Conservation (phyloP, 1,140 invertebrate species). For the Oryzaephilus surinamensis region DNA sequence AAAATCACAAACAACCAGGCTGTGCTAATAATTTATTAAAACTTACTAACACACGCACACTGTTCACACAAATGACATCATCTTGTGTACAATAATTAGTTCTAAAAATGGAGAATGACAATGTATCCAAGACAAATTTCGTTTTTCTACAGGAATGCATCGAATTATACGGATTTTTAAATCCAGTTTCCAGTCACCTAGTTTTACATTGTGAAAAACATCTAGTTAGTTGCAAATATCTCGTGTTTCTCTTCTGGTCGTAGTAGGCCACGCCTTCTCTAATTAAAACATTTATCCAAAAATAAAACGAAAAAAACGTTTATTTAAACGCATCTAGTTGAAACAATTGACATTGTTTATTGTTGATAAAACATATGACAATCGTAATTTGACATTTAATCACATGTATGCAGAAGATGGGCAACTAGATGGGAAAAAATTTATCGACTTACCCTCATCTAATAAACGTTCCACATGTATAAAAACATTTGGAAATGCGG, state of each 20-base stretch:
- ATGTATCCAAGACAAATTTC: not conserved
- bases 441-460: constrained; percentile 87
- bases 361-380: not conserved
- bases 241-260: not conserved
- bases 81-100: constrained; percentile 5
- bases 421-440: not conserved
- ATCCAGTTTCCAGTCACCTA: not conserved
- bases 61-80: constrained; percentile 16
- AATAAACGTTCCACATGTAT: constrained; percentile 96
- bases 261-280: not conserved
- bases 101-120: constrained; percentile 20
- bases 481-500: constrained; percentile 98
- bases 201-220: not conserved
- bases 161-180: no score
- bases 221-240: not conserved
- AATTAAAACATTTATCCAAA: not conserved
- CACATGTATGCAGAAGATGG: not conserved
- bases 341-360: not conserved
- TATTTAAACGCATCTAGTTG: no score
- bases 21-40: constrained; percentile 2
- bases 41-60: constrained; percentile 4
- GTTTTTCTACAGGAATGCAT: not conserved
- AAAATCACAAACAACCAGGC: no score
- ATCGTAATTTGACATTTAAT: not conserved
- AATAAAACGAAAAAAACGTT: no score